phyloP scores from a whole-genome alignment of 2,888 invertebrate species.

The Cantharis rufa region DNA sequence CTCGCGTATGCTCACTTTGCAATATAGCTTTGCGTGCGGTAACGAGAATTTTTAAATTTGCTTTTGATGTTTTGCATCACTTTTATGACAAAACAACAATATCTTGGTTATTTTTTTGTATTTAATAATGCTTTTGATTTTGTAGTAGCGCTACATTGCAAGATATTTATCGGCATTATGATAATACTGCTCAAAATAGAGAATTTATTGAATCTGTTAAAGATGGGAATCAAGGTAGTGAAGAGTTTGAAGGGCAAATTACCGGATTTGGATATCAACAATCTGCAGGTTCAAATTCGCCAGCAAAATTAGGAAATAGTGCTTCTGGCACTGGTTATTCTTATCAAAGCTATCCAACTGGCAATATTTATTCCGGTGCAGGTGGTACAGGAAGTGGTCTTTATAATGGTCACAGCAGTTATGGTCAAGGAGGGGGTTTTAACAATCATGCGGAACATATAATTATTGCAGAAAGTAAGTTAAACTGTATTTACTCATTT shows the following conservation, averaged over 20 bases:
- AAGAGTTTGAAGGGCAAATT: constrained; percentile 67
- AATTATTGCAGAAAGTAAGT: not conserved
- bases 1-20: too few species aligned
- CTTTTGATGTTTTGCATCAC: too few species aligned
- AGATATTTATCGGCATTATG: constrained; percentile 70
- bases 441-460: not conserved
- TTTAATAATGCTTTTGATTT: not conserved
- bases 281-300: constrained; percentile 15
- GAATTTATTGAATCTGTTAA: constrained; percentile 35
- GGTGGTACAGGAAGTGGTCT: not conserved
- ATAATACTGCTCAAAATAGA: constrained; percentile 42
- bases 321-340: constrained; percentile 27
- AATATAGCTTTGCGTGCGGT: too few species aligned
- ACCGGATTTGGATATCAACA: constrained; percentile 58
- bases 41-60: too few species aligned
- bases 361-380: constrained; percentile 20
- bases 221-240: constrained; percentile 50
- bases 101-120: too few species aligned
- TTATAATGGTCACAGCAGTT: constrained; percentile 3
- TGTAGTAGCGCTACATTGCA: constrained; percentile 72
- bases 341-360: constrained; percentile 32
- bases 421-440: constrained; percentile 5
- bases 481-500: too few species aligned
- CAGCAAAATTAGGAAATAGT: constrained; percentile 41
- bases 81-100: too few species aligned